phyloP scores from a whole-genome alignment of 2,113 vertebrate genomes.

The Scytalopus superciliaris region DNA sequence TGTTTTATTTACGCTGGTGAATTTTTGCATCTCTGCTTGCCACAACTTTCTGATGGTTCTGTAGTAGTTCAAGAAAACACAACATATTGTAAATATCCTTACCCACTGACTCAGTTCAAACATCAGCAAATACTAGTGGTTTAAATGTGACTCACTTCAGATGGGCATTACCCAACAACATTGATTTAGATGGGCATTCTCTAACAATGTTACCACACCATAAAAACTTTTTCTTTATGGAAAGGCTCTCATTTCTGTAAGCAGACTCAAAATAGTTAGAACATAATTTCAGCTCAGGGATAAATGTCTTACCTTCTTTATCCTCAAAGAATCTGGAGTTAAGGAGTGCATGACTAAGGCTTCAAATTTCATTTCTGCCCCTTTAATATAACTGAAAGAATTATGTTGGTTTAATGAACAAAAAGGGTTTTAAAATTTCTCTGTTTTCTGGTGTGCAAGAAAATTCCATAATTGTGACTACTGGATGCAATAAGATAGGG shows the following conservation, averaged over 20 bases:
- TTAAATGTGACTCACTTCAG: background rate
- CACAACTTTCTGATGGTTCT: background rate
- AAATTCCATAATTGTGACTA: background rate
- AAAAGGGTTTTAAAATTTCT: background rate
- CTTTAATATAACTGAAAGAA: background rate
- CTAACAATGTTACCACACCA: background rate
- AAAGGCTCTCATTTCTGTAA: background rate
- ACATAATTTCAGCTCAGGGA: background rate
- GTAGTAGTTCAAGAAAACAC: background rate
- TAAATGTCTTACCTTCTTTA: background rate
- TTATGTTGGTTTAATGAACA: background rate
- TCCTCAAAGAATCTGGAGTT: background rate
- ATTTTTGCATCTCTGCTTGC: background rate
- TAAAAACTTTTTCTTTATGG: background rate
- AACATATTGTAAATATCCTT: background rate
- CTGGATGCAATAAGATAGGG: rapidly evolving
- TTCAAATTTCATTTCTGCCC: background rate
- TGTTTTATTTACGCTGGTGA: background rate
- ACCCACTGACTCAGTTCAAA: background rate
- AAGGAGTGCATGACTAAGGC: background rate
- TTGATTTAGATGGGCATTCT: background rate
- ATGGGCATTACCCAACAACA: background rate
- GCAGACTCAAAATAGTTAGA: background rate
- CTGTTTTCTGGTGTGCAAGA: background rate
- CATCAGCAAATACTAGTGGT: background rate